Conservation (phyloP, 2,113 vertebrate genomes). For the Calidris pugnax region DNA sequence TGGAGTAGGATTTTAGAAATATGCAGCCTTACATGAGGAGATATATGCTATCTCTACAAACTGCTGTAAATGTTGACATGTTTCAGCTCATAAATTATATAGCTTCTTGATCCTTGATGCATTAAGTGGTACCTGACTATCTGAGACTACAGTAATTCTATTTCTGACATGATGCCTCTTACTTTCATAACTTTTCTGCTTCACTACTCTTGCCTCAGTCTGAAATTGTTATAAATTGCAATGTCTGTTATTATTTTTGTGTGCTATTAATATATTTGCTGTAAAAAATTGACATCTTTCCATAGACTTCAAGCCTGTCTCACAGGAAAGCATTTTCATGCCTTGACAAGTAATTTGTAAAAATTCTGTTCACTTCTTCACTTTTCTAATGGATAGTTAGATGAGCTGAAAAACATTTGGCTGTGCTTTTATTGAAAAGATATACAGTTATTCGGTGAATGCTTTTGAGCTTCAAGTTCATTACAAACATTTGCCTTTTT, state of each 20-base stretch:
- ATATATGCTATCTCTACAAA: not conserved
- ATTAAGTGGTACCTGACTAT: not conserved
- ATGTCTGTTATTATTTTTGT: not conserved
- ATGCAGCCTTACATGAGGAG: not conserved
- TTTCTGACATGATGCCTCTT: not conserved
- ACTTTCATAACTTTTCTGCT: not conserved
- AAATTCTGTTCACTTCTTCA: not conserved
- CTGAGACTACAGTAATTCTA: not conserved
- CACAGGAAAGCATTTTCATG: not conserved
- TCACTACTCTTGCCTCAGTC: not conserved
- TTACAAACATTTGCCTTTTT: not conserved
- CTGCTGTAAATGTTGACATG: not conserved
- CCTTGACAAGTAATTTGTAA: not conserved
- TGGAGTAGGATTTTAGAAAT: not conserved
- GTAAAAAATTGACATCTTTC: not conserved
- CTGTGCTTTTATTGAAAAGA: not conserved
- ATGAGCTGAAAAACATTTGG: not conserved
- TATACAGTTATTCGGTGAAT: not conserved
- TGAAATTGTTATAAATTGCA: not conserved
- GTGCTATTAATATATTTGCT: not conserved
- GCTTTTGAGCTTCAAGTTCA: not conserved
- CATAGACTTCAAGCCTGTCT: not conserved
- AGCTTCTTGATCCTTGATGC: not conserved
- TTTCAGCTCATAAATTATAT: not conserved
- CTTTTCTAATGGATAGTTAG: not conserved